Base-by-base conservation (phyloP, 2,113 vertebrate species). In the Colinus virginianus region DNA sequence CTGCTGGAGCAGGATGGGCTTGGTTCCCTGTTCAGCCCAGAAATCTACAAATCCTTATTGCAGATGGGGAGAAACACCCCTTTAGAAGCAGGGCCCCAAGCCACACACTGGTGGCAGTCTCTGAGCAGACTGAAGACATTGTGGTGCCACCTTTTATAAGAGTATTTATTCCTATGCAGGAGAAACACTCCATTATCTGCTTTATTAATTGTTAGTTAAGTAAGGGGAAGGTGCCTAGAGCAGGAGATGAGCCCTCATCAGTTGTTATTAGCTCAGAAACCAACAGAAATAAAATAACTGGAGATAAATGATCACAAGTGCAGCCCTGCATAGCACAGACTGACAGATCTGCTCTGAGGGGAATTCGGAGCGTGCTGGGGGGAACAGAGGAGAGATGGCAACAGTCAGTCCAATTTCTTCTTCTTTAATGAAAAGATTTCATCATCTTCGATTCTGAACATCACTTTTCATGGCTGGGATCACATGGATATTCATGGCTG, bases 181-280 rank as follows among this genome's bases (percentile, higher is more conserved):
- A 92, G 76, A 90, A 96, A 91, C 87, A 92, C 78, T 94, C 94
- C 94, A 95, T 96, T 96, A 96, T 90, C 82, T 70, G 89, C 9
- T 83, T 96, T 96, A 95, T 95, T 96, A 95, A 96, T 96, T 95
- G 94, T 91, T 93, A 83, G 95, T 92, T 94, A 96, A 95, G 94
- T 91, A 94, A 93, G 63, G 68, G 91, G 96, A 96, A 93, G 89
- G 94, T 93, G 93, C 91, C 95, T 90, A 94, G 94, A 96, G 93
- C 68, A 63, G 87, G 58, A 93, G 93, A 92, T 48, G 84, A 96
- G 72, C 76, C 87, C 96, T 93, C 87, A 67, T 70, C 84, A 6
- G 78, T 94, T 87, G 90, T 94, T 93, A 96, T 94, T 93, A 94
- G 78, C 94, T 92, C 64, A 78, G 82, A 94, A 94, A 94, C 68